Conservation (phyloP, 2,888 invertebrate species). For the Marronus borbonicus region DNA sequence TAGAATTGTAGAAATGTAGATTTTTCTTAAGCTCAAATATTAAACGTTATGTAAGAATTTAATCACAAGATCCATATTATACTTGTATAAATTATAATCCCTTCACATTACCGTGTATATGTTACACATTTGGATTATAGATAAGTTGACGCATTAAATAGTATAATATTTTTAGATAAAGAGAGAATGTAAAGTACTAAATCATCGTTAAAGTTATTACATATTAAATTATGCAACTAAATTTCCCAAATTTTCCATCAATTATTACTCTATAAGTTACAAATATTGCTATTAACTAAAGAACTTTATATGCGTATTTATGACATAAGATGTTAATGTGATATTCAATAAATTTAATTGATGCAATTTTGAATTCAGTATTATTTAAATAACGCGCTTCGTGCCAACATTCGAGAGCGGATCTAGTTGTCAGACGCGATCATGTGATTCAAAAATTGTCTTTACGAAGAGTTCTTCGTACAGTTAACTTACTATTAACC, state of each 20-base stretch:
- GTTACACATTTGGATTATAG: conserved; percentile 29
- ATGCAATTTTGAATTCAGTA: neutral
- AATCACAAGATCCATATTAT: conserved; percentile 26
- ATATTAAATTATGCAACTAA: conserved; percentile 32
- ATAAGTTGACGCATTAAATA: conserved; percentile 4
- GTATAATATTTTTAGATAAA: conserved; percentile 22
- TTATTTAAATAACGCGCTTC: conserved; percentile 28
- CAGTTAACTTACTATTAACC: neutral
- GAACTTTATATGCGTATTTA: too few relatives aligned
- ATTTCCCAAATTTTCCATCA: conserved; percentile 2
- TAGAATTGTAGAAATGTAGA: too few relatives aligned
- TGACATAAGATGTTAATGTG: neutral
- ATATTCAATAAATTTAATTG: neutral
- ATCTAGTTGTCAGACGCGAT: conserved; percentile 34
- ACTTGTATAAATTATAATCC: conserved; percentile 27
- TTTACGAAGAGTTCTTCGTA: neutral
- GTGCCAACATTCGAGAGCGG: conserved; percentile 11
- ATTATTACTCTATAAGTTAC: too few relatives aligned
- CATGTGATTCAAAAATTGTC: conserved; percentile 49
- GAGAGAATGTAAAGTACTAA: neutral
- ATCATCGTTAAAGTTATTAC: neutral
- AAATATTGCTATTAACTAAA: too few relatives aligned
- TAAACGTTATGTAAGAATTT: conserved; percentile 24
- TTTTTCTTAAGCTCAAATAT: neutral
- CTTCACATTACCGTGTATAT: neutral